These are phyloP conservation scores for Lordiphosa andalusiaca DNA, from an alignment of 2,888 invertebrate genomes.

Conservation along the genomic window DNA sequence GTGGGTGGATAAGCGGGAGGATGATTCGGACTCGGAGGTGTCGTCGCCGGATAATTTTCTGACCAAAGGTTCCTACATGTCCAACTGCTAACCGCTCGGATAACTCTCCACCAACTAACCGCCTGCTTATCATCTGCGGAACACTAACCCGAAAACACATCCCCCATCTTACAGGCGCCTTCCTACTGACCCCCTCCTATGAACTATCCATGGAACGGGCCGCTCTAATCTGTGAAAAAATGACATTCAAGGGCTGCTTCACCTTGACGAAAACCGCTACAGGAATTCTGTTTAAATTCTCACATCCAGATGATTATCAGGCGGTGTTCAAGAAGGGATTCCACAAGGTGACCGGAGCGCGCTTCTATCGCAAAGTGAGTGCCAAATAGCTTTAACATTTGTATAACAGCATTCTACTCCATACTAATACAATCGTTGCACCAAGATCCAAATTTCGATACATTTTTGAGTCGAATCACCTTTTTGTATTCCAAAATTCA, in stretches of 20 bases:
- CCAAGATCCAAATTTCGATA: too few species aligned
- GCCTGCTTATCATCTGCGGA: not conserved
- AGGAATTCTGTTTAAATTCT: conserved; percentile 93
- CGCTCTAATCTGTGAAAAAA: conserved; percentile 91
- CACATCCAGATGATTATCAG: conserved; percentile 92
- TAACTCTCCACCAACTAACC: not conserved
- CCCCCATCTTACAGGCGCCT: conserved; percentile 83
- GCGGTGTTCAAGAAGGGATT: conserved; percentile 93
- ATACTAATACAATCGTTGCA: not conserved
- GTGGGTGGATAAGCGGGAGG: conserved; percentile 82
- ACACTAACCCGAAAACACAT: conserved; percentile 17
- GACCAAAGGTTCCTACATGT: conserved; percentile 83
- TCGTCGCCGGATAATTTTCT: conserved; percentile 89
- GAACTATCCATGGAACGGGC: conserved; percentile 93
- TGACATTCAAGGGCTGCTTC: conserved; percentile 93
- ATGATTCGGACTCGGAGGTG: conserved; percentile 90
- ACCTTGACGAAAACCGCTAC: conserved; percentile 93
- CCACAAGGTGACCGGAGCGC: conserved; percentile 91
- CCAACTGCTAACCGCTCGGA: not conserved
- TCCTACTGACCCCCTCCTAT: conserved; percentile 91
- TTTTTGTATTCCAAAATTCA: too few species aligned
- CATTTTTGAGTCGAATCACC: too few species aligned
- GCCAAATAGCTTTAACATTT: not conserved
- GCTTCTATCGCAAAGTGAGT: conserved; percentile 91
- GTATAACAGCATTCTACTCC: not conserved